phyloP scores from a whole-genome alignment of 2,797 vertebrate genomes.

The Trachurus trachurus region DNA sequence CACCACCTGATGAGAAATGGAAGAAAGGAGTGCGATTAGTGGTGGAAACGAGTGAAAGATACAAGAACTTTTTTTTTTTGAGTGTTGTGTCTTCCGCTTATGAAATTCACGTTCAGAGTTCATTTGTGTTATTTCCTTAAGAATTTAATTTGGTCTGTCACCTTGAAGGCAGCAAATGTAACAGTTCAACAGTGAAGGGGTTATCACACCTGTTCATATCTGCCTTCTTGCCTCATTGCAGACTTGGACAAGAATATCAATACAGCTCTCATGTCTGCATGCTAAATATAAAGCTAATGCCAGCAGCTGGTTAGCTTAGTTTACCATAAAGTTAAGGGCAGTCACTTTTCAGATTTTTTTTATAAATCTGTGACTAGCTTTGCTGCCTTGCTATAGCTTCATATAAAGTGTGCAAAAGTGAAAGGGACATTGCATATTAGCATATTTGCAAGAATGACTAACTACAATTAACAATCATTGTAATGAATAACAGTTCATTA shows the following conservation, averaged over 20 bases:
- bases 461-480: not conserved
- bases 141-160: too few species aligned
- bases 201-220: not conserved
- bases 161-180: not conserved
- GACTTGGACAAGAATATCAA: not conserved
- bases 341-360: not conserved
- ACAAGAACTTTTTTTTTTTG: not conserved
- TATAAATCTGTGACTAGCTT: not conserved
- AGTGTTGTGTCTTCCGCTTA: too few species aligned
- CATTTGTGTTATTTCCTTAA: too few species aligned
- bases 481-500: too few species aligned
- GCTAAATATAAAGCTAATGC: not conserved
- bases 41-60: not conserved
- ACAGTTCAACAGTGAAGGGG: too few species aligned
- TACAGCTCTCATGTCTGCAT: not conserved
- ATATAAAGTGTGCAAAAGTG: not conserved
- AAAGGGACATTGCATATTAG: too few species aligned
- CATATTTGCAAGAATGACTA: not conserved
- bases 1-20: slow-evolving; percentile 85
- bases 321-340: not conserved
- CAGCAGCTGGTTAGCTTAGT: not conserved
- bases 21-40: not conserved
- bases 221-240: not conserved
- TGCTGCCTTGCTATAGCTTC: too few species aligned
- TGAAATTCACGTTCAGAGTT: too few species aligned